Percentiles rank a stretch among this genome's conserved stretches.
These are phyloP conservation scores for Melangyna quadrimaculata DNA, from an alignment of 2,888 invertebrate genomes.

Conservation along the genomic window DNA sequence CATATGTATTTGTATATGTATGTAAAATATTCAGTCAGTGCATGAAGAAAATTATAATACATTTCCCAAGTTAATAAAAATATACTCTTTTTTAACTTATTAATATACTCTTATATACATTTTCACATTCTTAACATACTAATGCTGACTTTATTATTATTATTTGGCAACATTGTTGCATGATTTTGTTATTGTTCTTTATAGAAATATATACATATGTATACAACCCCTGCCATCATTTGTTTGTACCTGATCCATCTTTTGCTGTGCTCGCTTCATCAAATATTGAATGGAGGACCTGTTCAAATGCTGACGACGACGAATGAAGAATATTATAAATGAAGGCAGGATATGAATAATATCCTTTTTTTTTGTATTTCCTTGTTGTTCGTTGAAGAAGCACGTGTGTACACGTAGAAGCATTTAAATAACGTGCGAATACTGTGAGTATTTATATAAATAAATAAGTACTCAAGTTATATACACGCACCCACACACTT, in stretches of 20 bases:
- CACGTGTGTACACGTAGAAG: constrained; percentile 35
- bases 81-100: constrained; percentile 27
- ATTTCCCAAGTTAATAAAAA: constrained; percentile 58
- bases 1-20: background rate
- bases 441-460: constrained; percentile 35
- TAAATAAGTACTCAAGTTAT: constrained; percentile 50
- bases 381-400: background rate
- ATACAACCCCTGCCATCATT: background rate
- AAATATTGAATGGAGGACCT: constrained; percentile 54
- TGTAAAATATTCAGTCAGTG: background rate
- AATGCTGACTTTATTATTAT: constrained; percentile 24
- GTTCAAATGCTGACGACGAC: constrained; percentile 25
- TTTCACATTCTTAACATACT: constrained; percentile 30
- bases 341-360: constrained; percentile 54
- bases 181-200: constrained; percentile 22
- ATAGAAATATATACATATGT: background rate
- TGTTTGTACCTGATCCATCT: background rate
- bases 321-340: constrained; percentile 46
- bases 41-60: constrained; percentile 48
- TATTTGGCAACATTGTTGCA: constrained; percentile 22
- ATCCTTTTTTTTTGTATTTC: constrained; percentile 13
- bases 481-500: constrained; percentile 19
- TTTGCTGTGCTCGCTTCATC: constrained; percentile 46
- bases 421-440: constrained; percentile 63
- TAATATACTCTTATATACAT: background rate